Conservation (phyloP, 1,140 invertebrate genomes). For the Brachionus manjavacas region DNA sequence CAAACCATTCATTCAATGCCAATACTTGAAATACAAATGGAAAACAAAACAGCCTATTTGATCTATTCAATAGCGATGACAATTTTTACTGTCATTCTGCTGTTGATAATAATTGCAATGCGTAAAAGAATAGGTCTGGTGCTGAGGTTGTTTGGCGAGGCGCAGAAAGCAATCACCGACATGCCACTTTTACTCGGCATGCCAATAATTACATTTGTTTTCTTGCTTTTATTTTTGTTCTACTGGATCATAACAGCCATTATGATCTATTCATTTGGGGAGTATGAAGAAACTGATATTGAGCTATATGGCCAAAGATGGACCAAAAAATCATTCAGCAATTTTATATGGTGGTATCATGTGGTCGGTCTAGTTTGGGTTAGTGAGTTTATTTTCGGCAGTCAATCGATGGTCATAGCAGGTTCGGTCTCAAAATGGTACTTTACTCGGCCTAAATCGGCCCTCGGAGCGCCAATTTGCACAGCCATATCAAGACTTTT, state of each 20-base stretch:
- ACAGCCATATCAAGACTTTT: conserved; percentile 66
- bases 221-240: conserved; percentile 70
- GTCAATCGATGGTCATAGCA: conserved; percentile 82
- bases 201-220: conserved; percentile 79
- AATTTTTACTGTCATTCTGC: conserved; percentile 72
- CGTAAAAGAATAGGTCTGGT: conserved; percentile 78
- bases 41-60: conserved; percentile 78
- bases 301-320: neutral
- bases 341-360: conserved; percentile 65
- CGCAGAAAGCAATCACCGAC: conserved; percentile 79
- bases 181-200: conserved; percentile 80
- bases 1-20: conserved; percentile 61
- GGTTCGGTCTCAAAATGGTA: conserved; percentile 79
- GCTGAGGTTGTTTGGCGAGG: conserved; percentile 75
- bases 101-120: conserved; percentile 73
- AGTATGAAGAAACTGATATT: neutral
- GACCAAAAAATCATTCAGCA: neutral
- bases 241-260: conserved; percentile 69
- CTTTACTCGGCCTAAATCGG: conserved; percentile 75
- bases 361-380: conserved; percentile 85
- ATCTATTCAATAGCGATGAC: conserved; percentile 79
- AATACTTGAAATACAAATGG: conserved; percentile 67
- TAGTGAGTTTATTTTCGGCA: conserved; percentile 80
- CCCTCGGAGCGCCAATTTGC: conserved; percentile 60
- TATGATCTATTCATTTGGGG: conserved; percentile 59